These are phyloP conservation scores for Lutra lutra DNA, from an alignment of 2,797 vertebrate genomes.

Conservation along the genomic window DNA sequence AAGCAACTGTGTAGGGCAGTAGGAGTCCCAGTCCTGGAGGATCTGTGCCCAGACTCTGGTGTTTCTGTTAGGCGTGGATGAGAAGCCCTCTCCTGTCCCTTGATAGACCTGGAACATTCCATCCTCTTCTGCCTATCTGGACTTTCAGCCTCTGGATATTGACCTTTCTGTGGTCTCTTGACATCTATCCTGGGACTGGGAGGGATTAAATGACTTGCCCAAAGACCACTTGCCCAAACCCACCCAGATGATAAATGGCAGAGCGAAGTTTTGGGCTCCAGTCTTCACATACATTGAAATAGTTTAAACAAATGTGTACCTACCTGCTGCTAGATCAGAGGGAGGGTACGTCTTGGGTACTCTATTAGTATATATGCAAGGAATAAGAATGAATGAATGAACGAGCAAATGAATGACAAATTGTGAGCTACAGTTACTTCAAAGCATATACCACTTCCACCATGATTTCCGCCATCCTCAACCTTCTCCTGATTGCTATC, in stretches of 20 bases:
- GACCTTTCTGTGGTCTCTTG: not conserved
- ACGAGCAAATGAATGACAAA: not conserved
- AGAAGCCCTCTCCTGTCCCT: not conserved
- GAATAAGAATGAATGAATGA: not conserved
- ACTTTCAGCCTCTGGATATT: not conserved
- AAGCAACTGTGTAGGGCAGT: rapidly evolving
- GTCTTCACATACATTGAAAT: not conserved
- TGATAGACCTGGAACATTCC: not conserved
- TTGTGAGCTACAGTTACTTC: not conserved
- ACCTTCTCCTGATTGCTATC: not conserved
- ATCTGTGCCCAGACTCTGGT: not conserved
- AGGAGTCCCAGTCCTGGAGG: not conserved
- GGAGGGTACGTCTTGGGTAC: not conserved
- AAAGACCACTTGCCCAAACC: not conserved
- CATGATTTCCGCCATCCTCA: not conserved
- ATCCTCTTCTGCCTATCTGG: not conserved
- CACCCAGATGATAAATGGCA: not conserved
- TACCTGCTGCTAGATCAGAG: not conserved
- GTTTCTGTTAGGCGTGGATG: not conserved
- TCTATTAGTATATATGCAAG: not conserved
- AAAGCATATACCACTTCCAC: not conserved
- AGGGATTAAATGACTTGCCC: not conserved
- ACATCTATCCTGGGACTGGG: not conserved
- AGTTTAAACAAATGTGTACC: not conserved
- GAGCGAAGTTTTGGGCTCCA: not conserved